Evolutionary conservation across 2,888 invertebrate genomes (phyloP).

Genomic region (Beris chalybata): DNA sequence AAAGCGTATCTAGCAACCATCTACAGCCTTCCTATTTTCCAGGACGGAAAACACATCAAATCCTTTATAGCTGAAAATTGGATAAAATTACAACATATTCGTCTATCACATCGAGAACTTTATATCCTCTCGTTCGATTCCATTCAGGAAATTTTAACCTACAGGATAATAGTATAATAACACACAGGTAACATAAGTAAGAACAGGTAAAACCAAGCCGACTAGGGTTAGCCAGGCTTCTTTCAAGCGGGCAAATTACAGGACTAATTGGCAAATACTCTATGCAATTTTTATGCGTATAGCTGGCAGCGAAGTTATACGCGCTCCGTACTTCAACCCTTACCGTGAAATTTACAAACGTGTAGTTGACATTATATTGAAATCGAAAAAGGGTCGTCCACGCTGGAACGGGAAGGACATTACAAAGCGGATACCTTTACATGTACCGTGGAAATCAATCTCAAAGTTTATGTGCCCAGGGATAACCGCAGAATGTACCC

Average conservation of each 20-base stretch:
- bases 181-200: neutral
- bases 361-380: no score
- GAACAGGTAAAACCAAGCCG: neutral
- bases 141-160: no score
- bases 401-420: neutral
- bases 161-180: neutral
- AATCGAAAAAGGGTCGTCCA: neutral
- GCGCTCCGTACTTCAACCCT: no score
- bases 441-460: slow-evolving; percentile 20
- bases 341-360: no score
- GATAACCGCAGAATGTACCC: slow-evolving; percentile 15
- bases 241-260: neutral
- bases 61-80: neutral
- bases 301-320: neutral
- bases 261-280: slow-evolving; percentile 6
- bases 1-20: no score
- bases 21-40: no score
- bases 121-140: no score
- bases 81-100: slow-evolving; percentile 5
- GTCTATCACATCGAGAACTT: no score
- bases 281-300: slow-evolving; percentile 9
- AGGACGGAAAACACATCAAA: no score
- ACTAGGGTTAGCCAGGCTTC: neutral
- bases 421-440: slow-evolving; percentile 10
- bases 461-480: slow-evolving; percentile 11